Conservation (phyloP, 2,797 vertebrate genomes). For the Notamacropus eugenii region DNA sequence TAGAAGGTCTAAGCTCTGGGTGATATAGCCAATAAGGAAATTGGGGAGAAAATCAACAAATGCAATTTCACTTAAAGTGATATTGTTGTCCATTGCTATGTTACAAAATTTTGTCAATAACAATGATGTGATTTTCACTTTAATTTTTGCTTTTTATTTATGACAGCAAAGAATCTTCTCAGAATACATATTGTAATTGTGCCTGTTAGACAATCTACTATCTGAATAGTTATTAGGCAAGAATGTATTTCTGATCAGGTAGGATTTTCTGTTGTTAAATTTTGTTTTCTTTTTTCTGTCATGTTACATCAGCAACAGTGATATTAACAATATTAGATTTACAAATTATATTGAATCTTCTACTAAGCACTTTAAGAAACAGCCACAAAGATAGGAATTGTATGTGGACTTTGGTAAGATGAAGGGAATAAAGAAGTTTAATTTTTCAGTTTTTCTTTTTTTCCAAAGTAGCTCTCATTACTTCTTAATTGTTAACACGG, state of each 20-base stretch:
- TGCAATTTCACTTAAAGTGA: background rate
- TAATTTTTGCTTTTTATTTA: background rate
- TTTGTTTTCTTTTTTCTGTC: background rate
- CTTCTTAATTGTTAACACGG: background rate
- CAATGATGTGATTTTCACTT: background rate
- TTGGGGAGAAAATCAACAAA: background rate
- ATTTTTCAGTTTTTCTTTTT: background rate
- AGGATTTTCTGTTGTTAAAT: background rate
- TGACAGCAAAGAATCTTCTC: background rate
- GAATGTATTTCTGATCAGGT: background rate
- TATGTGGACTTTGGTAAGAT: background rate
- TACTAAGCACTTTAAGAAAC: background rate
- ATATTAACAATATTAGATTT: background rate
- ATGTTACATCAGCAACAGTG: background rate
- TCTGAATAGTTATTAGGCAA: constrained; percentile 9
- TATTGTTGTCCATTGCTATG: background rate
- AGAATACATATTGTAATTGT: background rate
- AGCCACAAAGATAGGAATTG: background rate
- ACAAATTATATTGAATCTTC: background rate
- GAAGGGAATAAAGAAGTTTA: background rate
- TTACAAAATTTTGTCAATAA: background rate
- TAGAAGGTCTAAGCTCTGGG: background rate
- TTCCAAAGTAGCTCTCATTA: background rate
- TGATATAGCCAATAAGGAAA: background rate
- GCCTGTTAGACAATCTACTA: constrained; percentile 5